Evolutionary conservation across 2,888 invertebrate species (phyloP).

Genomic region (Xanthia icteritia): DNA sequence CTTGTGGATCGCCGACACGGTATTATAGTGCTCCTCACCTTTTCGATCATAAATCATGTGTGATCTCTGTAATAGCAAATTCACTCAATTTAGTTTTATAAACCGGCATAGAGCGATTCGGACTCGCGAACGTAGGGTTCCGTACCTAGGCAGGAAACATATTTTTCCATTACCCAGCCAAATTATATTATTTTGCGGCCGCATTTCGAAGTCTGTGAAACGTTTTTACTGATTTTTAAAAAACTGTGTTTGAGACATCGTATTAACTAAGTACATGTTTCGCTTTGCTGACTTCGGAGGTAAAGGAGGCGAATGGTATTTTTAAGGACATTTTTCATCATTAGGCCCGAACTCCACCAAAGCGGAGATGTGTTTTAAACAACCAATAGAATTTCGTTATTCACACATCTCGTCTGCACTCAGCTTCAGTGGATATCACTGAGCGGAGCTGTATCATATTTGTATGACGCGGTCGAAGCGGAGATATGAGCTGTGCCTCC

Average conservation of each 20-base stretch:
- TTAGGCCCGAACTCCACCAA: no score
- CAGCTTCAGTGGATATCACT: no score
- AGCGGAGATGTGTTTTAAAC: no score
- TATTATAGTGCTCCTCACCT: conserved; percentile 96
- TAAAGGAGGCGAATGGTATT: neutral
- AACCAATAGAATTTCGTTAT: no score
- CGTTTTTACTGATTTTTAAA: neutral
- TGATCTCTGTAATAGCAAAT: conserved; percentile 88
- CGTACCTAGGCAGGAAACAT: neutral
- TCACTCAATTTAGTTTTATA: neutral
- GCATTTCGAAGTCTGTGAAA: neutral
- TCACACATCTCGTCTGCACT: no score
- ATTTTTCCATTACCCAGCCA: neutral
- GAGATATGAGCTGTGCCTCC: no score
- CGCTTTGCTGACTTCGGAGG: neutral
- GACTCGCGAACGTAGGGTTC: neutral
- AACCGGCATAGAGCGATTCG: neutral
- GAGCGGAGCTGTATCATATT: no score
- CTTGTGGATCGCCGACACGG: conserved; percentile 95
- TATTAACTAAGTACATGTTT: neutral
- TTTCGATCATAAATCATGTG: conserved; percentile 94
- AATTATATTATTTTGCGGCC: neutral
- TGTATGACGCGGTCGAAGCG: no score
- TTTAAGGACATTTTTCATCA: neutral
- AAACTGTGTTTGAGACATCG: neutral